Base-by-base conservation (phyloP, 2,797 vertebrate genomes). In the Acestrorhynchus altus region DNA sequence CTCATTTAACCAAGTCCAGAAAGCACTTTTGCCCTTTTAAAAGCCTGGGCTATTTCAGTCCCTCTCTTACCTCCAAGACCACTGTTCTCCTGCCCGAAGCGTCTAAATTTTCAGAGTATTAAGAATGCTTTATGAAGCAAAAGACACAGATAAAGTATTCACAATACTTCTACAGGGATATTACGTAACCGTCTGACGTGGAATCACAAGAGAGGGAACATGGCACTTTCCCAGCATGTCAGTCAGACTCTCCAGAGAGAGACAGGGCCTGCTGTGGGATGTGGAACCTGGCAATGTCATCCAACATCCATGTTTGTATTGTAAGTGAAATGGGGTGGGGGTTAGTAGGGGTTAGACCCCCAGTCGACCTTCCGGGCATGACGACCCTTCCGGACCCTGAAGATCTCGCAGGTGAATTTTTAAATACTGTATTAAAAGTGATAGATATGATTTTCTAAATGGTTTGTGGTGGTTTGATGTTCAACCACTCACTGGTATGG, bases 141-240 rank as follows among this genome's bases (percentile, higher is more conserved):
- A 75, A 70, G 15, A 28, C 39, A 26, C 22, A 56, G 57, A 46
- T 18, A 26, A 24, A 57, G 65, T 56, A 24, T 24, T 69, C 28
- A 24, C 65, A 69, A 57, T 47, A 70, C 63, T 65, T 71, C 31
- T 44, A 47, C 68, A 72, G 74, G 47, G 31, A n/a, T 0, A 35
- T 77, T 77, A 77, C 18, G 60, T 57, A 80, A 80, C 40, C 1
- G 8, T 39, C 40, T 75, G 78, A 80, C 64, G 66, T 63, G 40
- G 35, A 52, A 66, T 12, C 51, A 59, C 26, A 57, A 54, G 49
- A 39, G 16, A 54, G 71, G 42, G 44, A 73, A 13, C 35, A 22
- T 54, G 22, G 24, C 63, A 13, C 63, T 59, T 61, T 79, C 71
- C 69, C 54, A 0, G 31, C 31, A 35, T 35, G 42, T 8, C 13